Percentiles rank a stretch among this genome's conserved stretches.
Evolutionary conservation across 2,888 invertebrate species (phyloP).

Genomic region (Leptodirus hochenwartii): DNA sequence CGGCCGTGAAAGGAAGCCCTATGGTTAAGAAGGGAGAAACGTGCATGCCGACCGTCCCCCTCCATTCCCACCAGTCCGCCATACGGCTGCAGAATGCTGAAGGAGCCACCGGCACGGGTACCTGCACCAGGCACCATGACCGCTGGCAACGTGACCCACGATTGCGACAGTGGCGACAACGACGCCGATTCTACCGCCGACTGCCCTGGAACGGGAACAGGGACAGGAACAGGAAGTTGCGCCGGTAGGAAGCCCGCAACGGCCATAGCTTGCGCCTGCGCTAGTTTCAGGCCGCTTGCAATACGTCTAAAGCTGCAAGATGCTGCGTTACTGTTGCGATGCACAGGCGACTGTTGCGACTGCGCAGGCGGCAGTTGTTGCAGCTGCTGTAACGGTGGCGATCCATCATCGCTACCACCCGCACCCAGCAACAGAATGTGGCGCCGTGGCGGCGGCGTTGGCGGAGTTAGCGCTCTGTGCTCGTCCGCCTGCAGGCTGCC

Average conservation of each 20-base stretch:
- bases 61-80: constrained; percentile 23
- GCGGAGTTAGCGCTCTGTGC: constrained; percentile 42
- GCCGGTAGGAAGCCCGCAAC: constrained; percentile 45
- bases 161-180: constrained; percentile 18
- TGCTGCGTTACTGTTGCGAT: too few relatives aligned
- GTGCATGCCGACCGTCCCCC: constrained; percentile 25
- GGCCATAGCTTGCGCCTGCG: constrained; percentile 54
- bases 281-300: constrained; percentile 49
- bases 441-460: constrained; percentile 38
- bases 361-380: constrained; percentile 26
- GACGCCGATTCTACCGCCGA: too few relatives aligned
- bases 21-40: constrained; percentile 30
- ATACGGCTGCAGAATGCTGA: constrained; percentile 15
- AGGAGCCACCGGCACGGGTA: constrained; percentile 8
- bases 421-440: constrained; percentile 26
- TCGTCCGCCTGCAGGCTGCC: constrained; percentile 39
- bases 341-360: constrained; percentile 22
- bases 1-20: constrained; percentile 47
- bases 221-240: too few relatives aligned
- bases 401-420: constrained; percentile 21
- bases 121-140: constrained; percentile 13
- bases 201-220: too few relatives aligned
- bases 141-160: constrained; percentile 13
- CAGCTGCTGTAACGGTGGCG: constrained; percentile 26
- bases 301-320: constrained; percentile 35